Conservation (phyloP, 2,888 invertebrate genomes). For the Microctonus aethiopoides region DNA sequence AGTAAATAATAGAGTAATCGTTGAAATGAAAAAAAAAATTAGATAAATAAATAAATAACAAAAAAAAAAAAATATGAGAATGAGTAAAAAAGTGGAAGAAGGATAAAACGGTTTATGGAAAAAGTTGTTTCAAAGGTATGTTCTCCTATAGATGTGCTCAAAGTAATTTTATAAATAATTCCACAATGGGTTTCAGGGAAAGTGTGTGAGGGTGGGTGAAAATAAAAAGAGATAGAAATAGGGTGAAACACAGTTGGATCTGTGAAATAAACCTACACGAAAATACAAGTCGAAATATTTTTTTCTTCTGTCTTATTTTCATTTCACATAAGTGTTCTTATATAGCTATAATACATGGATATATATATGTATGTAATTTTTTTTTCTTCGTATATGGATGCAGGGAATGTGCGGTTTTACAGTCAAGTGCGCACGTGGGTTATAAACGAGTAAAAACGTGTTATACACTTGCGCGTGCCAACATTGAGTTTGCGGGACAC, state of each 20-base stretch:
- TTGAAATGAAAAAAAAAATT: not conserved
- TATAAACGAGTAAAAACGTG: conserved; percentile 15
- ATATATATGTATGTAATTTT: conserved; percentile 15
- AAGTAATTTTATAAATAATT: conserved; percentile 38
- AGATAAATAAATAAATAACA: not conserved
- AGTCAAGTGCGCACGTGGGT: conserved; percentile 1
- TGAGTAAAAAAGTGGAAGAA: not conserved
- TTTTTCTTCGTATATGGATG: not conserved
- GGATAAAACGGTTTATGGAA: conserved; percentile 30
- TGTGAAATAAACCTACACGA: too few relatives aligned
- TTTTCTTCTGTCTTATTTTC: conserved; percentile 18
- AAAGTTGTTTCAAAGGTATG: conserved; percentile 27
- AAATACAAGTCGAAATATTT: not conserved
- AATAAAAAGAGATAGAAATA: not conserved
- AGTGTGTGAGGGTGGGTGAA: not conserved
- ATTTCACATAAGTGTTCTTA: conserved; percentile 1
- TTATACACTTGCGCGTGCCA: conserved; percentile 5
- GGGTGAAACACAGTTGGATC: not conserved
- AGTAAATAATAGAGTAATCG: conserved; percentile 20
- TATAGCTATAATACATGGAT: not conserved
- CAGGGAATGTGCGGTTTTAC: not conserved
- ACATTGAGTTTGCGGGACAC: not conserved
- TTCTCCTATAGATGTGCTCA: conserved; percentile 21
- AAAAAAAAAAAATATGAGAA: conserved; percentile 7
- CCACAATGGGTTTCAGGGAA: not conserved